phyloP scores from a whole-genome alignment of 2,888 invertebrate genomes.

The Octonoba sinensis region DNA sequence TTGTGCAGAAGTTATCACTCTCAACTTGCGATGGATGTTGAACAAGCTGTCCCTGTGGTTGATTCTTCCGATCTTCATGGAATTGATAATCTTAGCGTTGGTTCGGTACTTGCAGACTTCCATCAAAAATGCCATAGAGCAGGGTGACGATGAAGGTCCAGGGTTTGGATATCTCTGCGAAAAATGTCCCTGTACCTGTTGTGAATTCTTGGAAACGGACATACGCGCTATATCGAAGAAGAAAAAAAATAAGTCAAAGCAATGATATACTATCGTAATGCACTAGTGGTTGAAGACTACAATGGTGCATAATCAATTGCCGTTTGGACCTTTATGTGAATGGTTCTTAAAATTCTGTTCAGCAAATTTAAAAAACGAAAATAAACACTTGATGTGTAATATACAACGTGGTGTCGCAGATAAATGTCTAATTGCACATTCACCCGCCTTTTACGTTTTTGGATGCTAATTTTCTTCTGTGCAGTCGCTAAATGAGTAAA shows the following conservation, averaged over 20 bases:
- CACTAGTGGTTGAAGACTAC: not conserved
- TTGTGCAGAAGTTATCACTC: conserved; percentile 28
- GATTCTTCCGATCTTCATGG: conserved; percentile 37
- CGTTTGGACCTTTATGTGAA: too few relatives aligned
- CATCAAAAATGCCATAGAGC: conserved; percentile 20
- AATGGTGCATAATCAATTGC: too few relatives aligned
- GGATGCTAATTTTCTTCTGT: too few relatives aligned
- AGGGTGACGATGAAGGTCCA: conserved; percentile 15
- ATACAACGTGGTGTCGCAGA: too few relatives aligned
- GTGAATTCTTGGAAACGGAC: conserved; percentile 29
- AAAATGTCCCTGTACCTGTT: conserved; percentile 22
- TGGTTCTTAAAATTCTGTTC: too few relatives aligned
- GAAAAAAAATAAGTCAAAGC: not conserved
- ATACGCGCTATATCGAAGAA: conserved; percentile 9
- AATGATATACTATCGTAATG: not conserved
- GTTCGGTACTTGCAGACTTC: conserved; percentile 39
- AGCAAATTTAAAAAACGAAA: too few relatives aligned
- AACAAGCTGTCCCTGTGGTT: conserved; percentile 30
- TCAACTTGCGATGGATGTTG: conserved; percentile 20
- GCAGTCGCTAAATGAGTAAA: too few relatives aligned
- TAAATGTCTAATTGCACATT: too few relatives aligned
- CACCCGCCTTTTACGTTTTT: too few relatives aligned
- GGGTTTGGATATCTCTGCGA: conserved; percentile 39
- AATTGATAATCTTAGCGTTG: conserved; percentile 27
- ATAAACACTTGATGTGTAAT: too few relatives aligned